Evolutionary conservation across 92 coral and sea anemone species (phyloP).

Genomic region (Palythoa caribaeorum): DNA sequence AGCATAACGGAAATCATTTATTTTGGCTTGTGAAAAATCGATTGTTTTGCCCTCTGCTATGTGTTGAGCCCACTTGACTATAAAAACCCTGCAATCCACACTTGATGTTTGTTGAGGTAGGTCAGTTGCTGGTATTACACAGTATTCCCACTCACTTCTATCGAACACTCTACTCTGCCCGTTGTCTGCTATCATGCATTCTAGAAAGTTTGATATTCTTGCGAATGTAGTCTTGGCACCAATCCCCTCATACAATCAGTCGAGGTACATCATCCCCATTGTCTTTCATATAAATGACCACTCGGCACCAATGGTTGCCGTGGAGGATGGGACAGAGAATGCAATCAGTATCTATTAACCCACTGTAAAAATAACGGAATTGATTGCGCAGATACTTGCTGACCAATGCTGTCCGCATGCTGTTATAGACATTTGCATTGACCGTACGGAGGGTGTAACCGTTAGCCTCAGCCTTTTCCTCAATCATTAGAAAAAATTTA

Average conservation of each 20-base stretch:
- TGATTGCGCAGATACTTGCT: conserved; percentile 29
- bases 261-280: conserved; percentile 67
- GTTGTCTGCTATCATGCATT: neutral
- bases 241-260: conserved; percentile 56
- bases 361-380: conserved; percentile 36
- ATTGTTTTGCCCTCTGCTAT: too few species aligned
- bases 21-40: conserved; percentile 57
- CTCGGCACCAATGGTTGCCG: conserved; percentile 59
- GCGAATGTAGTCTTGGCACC: conserved; percentile 57
- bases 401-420: conserved; percentile 48
- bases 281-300: conserved; percentile 44
- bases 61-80: too few species aligned
- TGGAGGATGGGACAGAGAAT: conserved; percentile 61
- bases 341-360: conserved; percentile 43
- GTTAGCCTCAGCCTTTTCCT: conserved; percentile 44
- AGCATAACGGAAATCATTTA: conserved; percentile 60
- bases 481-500: conserved; percentile 45
- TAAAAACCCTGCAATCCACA: too few species aligned
- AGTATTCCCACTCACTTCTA: conserved; percentile 53
- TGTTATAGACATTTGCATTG: conserved; percentile 55
- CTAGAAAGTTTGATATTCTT: conserved; percentile 15
- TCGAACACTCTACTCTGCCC: conserved; percentile 9
- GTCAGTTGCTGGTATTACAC: conserved; percentile 54
- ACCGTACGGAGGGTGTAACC: conserved; percentile 41
- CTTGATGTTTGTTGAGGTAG: conserved; percentile 57